Evolutionary conservation across 1,140 invertebrate genomes (phyloP).

Genomic region (Halesus radiatus): DNA sequence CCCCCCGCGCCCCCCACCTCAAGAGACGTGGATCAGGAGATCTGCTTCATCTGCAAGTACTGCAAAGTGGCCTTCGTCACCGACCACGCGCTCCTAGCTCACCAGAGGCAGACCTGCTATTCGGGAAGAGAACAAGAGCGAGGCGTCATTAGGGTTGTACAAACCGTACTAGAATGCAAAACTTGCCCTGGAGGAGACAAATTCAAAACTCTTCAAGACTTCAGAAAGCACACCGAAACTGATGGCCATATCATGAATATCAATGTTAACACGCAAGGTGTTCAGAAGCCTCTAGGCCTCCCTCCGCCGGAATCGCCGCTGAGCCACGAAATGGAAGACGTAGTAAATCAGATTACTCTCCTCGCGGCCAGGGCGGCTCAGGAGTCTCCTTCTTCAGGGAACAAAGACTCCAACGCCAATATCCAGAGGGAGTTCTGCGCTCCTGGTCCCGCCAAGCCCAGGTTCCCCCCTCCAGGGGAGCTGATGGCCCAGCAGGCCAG

Average conservation of each 20-base stretch:
- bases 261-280: conserved; percentile 57
- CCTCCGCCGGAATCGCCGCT: conserved; percentile 72
- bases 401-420: conserved; percentile 68
- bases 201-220: conserved; percentile 74
- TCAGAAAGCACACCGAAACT: conserved; percentile 78
- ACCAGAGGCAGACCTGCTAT: conserved; percentile 79
- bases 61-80: conserved; percentile 86
- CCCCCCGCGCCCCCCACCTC: conserved; percentile 64
- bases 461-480: conserved; percentile 70
- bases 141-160: conserved; percentile 76
- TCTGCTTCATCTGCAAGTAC: conserved; percentile 88
- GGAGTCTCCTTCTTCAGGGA: conserved; percentile 62
- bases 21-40: conserved; percentile 79
- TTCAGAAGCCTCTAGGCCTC: conserved; percentile 60
- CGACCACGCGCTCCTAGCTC: conserved; percentile 79
- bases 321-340: conserved; percentile 85
- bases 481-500: conserved; percentile 68
- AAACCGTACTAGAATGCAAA: conserved; percentile 80
- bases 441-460: conserved; percentile 66
- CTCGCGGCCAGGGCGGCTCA: conserved; percentile 79
- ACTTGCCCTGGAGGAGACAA: conserved; percentile 75
- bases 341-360: conserved; percentile 85
- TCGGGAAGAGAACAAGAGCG: conserved; percentile 75
- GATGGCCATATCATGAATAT: conserved; percentile 65
- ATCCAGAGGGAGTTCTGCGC: conserved; percentile 65